phyloP scores from a whole-genome alignment of 2,113 vertebrate species.

The Marmota monax region DNA sequence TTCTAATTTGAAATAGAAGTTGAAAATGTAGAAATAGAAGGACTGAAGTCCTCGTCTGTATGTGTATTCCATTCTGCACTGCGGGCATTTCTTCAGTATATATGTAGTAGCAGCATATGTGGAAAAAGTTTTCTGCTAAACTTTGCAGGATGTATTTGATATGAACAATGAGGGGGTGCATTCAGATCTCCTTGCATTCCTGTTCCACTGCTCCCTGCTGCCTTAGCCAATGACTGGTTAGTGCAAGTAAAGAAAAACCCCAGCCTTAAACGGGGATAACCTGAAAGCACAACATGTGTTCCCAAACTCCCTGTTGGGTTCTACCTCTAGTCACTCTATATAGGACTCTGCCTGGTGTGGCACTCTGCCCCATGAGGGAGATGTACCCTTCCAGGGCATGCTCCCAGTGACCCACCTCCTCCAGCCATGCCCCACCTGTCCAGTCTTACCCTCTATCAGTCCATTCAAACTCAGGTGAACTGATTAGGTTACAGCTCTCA shows the following conservation, averaged over 20 bases:
- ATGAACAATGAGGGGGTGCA: neutral
- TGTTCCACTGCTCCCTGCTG: neutral
- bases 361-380: too few species aligned
- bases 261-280: neutral
- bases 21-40: neutral
- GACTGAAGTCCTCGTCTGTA: neutral
- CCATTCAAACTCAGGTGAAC: too few species aligned
- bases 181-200: neutral
- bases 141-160: neutral
- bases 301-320: neutral
- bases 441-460: too few species aligned
- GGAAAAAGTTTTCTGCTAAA: neutral
- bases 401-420: too few species aligned
- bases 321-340: neutral
- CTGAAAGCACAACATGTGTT: neutral
- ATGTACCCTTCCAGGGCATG: too few species aligned
- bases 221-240: neutral
- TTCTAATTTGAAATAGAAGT: neutral
- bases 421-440: too few species aligned
- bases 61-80: neutral
- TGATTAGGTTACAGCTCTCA: too few species aligned
- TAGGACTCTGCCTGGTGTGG: neutral
- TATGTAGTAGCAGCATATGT: neutral
- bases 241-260: neutral
- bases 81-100: neutral